Base-by-base conservation (phyloP, 2,113 vertebrate genomes). In the Rhinoptilus africanus region DNA sequence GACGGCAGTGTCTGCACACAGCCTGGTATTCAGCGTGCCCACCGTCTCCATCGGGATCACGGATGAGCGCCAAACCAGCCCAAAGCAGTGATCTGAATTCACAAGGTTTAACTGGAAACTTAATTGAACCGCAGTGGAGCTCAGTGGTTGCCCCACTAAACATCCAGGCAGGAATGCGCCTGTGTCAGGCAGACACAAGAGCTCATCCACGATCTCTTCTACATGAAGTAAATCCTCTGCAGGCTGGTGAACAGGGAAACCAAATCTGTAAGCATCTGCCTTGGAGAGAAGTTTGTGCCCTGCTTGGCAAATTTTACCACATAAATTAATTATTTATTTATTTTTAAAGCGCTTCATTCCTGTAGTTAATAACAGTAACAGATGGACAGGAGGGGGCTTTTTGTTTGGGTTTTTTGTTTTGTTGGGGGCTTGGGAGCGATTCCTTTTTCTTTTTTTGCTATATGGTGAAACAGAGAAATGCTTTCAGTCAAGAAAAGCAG, bases 41-140 rank as follows among this genome's bases (percentile, higher is more conserved):
- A 60, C 56, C 0, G 0, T 17, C 30, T 35, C 18, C 37, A 22
- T 5, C 0, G 4, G 21, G 47, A 78, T 22, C 47, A 57, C 0
- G 0, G 22, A 34, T 6, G 26, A 59, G 51, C 64, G 45, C 11
- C 41, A 53, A 62, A 57, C 16, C 57, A 72, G 23, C 37, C 56
- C 85, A 35, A 50, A 78, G 26, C 21, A 6, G 19, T 13, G 9
- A 30, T 32, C 5, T 45, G 30, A 76, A 64, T 21, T 82, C 57
- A 47, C 27, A 72, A 35, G 11, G 16, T 32, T 67, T 57, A 71
- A 51, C 22, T 47, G 62, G 51, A 74, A 57, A 91, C 41, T 20
- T 19, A 69, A 7, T 6, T 37, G 28, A 66, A 32, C 62, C 21
- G 32, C 62, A 68, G 23, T 6, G 8, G 27, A 81, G 30, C 11